Evolutionary conservation across 2,113 vertebrate species (phyloP).

Genomic region (Pseudonaja textilis): DNA sequence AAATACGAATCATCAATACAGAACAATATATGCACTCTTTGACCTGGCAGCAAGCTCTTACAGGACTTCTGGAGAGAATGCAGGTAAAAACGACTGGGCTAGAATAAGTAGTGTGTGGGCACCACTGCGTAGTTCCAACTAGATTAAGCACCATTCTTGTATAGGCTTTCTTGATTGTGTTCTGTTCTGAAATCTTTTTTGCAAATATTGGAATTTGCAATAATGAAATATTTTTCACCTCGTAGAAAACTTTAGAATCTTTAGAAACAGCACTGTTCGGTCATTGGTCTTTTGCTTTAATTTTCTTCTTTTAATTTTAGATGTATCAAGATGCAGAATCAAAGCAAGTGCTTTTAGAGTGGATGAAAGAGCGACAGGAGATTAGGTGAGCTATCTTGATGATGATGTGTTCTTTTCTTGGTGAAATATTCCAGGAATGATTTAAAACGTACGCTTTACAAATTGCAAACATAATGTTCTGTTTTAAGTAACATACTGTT

Average conservation of each 20-base stretch:
- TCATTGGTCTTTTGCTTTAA: background rate
- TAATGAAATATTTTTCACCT: too few species aligned
- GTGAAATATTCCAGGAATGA: background rate
- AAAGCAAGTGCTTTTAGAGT: slow-evolving; percentile 72
- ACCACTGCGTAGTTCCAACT: background rate
- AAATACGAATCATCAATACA: slow-evolving; percentile 80
- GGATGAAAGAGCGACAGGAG: slow-evolving; percentile 80
- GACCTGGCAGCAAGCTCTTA: slow-evolving; percentile 82
- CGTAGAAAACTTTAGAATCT: background rate
- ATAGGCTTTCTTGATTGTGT: background rate
- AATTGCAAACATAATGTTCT: background rate
- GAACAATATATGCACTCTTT: slow-evolving; percentile 82
- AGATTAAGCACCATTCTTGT: background rate
- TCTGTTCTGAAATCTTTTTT: background rate
- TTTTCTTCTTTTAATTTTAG: slow-evolving; percentile 49
- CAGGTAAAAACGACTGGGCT: slow-evolving; percentile 63
- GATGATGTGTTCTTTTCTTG: background rate
- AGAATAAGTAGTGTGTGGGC: too few species aligned
- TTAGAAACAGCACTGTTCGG: background rate
- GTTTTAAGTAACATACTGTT: background rate
- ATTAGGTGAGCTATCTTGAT: slow-evolving; percentile 67
- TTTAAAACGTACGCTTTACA: background rate
- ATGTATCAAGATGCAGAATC: slow-evolving; percentile 78
- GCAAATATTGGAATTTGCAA: background rate
- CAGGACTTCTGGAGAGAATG: slow-evolving; percentile 78